Base-by-base conservation (phyloP, 2,113 vertebrate genomes). In the Alectura lathami region DNA sequence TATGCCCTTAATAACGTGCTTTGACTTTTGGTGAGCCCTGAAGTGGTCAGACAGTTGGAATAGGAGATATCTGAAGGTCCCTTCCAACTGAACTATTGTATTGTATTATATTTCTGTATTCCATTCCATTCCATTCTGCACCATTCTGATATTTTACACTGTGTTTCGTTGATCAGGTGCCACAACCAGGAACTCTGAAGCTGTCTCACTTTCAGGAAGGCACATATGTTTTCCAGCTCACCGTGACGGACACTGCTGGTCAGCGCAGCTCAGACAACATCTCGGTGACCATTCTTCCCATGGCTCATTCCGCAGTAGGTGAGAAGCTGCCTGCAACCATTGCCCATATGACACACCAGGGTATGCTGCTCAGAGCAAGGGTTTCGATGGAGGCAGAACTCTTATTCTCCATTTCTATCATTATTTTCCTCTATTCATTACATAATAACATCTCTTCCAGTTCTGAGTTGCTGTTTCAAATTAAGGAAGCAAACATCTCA, bases 261-360 rank as follows among this genome's bases (percentile, higher is more conserved):
- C 99, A 99, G 96, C 98, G 91, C 88, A 99, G 98, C 95, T 99
- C 98, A 0, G 99, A 99, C 97, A 99, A 99, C 2, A 92, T 99
- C 85, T 99, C 99, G 0, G 98, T 99, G 89, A 98, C 98, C 0
- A 94, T 99, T 66, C 97, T 99, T 87, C 98, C 98, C 8, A 96
- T 97, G 14, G 98, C 98, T 88, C 98, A 97, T 93, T 98, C 98
- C 47, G 96, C 97, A 17, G 97, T 97, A 98, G 99, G 99, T 99
- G 67, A 97, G 97, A 72, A 90, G 86, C 76, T 36, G 15, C 27
- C 17, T 11, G 50, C 30, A 89, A 75, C 45, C 3, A 1, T 36
- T 50, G 22, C n/a, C 48, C 70, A 13, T 56, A 54, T 47, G 83
- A 64, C 30, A 47, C 9, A n/a, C 20, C 4, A 8, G 21, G n/a